Evolutionary conservation across 2,888 invertebrate species (phyloP).

Genomic region (Chloroclystis v-ata): DNA sequence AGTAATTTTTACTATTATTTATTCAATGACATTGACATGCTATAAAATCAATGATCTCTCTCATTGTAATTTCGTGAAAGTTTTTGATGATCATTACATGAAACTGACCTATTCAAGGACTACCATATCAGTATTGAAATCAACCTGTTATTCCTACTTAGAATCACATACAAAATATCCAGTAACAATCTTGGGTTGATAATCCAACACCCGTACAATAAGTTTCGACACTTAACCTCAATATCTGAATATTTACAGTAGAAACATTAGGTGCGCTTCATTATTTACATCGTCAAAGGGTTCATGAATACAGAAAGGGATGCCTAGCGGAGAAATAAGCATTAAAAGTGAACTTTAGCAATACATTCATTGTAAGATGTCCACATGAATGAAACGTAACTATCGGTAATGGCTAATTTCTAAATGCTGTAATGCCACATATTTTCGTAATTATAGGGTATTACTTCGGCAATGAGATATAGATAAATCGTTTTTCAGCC

Average conservation of each 20-base stretch:
- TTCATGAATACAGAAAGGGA: constrained; percentile 7
- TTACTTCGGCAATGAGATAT: constrained; percentile 14
- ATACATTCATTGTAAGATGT: constrained; percentile 39
- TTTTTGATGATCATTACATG: constrained; percentile 6
- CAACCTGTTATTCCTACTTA: constrained; percentile 1
- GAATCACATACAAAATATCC: constrained; percentile 19
- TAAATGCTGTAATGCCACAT: constrained; percentile 69
- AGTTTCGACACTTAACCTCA: constrained; percentile 74
- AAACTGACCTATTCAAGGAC: neutral
- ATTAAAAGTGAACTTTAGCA: constrained; percentile 8
- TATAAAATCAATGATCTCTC: constrained; percentile 50
- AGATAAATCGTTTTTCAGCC: constrained; percentile 10
- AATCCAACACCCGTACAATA: constrained; percentile 45
- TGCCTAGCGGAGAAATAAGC: constrained; percentile 9
- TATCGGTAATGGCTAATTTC: constrained; percentile 73
- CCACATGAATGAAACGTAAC: constrained; percentile 74
- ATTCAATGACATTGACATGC: constrained; percentile 56
- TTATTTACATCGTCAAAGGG: constrained; percentile 7
- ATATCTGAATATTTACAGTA: constrained; percentile 54
- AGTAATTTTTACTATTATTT: constrained; percentile 4
- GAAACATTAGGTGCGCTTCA: constrained; percentile 33
- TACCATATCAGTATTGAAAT: neutral
- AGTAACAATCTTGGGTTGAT: constrained; percentile 23
- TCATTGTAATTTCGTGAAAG: constrained; percentile 11
- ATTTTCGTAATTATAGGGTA: constrained; percentile 43